Percentiles rank a stretch among this genome's conserved stretches.
Conservation (phyloP, 2,113 vertebrate genomes). For the Ageneiosus marmoratus region DNA sequence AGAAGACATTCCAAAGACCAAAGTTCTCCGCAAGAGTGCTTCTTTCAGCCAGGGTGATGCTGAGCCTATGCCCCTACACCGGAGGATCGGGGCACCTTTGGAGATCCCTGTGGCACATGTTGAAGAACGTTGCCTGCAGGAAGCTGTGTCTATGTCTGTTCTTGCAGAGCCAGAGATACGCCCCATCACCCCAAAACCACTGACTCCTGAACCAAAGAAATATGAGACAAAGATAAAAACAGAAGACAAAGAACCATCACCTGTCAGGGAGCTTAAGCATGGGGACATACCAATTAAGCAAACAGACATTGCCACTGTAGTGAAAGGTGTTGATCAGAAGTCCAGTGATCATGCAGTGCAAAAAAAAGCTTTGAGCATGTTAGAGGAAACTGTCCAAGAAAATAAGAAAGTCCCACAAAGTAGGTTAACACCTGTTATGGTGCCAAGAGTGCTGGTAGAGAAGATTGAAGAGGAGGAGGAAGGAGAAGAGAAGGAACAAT, state of each 20-base stretch:
- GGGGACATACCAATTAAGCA: constrained; percentile 62
- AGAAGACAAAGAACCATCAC: constrained; percentile 43
- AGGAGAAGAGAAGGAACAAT: constrained; percentile 53
- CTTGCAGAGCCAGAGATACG: constrained; percentile 82
- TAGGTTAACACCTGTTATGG: constrained; percentile 51
- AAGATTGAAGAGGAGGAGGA: constrained; percentile 58
- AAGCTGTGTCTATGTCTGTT: constrained; percentile 90
- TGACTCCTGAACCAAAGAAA: constrained; percentile 57
- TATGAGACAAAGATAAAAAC: constrained; percentile 62
- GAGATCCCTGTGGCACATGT: constrained; percentile 87
- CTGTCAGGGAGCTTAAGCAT: constrained; percentile 58
- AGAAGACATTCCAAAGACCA: constrained; percentile 74
- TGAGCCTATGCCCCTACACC: constrained; percentile 84
- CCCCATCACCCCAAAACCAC: constrained; percentile 68
- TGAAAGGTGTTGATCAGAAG: constrained; percentile 65
- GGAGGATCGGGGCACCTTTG: constrained; percentile 86
- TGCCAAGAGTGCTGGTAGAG: constrained; percentile 58
- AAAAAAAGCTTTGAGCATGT: constrained; percentile 70
- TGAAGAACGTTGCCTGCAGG: constrained; percentile 82
- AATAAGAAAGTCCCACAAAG: constrained; percentile 57
- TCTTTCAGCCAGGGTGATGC: constrained; percentile 93
- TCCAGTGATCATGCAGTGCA: constrained; percentile 67
- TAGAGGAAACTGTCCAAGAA: constrained; percentile 67
- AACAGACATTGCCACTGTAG: constrained; percentile 60
- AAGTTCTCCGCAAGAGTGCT: constrained; percentile 87